Evolutionary conservation across 1,140 invertebrate genomes (phyloP).

Genomic region (Hydropsyche tenuis): DNA sequence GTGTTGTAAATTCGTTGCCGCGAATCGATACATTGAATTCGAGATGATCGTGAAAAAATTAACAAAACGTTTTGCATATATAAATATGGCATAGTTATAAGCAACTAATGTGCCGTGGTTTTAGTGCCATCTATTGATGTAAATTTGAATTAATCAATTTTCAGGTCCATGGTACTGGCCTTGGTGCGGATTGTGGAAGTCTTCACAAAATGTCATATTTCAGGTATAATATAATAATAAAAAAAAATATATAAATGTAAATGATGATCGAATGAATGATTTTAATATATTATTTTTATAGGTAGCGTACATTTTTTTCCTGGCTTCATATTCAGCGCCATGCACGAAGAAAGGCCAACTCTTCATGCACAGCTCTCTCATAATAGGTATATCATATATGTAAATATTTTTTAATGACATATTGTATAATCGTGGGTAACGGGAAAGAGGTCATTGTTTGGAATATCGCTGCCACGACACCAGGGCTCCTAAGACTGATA

Average conservation of each 20-base stretch:
- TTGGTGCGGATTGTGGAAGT: conserved; percentile 71
- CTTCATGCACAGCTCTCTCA: conserved; percentile 80
- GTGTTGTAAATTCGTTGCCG: background rate
- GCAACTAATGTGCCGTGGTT: no score
- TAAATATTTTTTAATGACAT: background rate
- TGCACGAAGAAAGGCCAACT: conserved; percentile 78
- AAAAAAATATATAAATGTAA: no score
- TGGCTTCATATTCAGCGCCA: conserved; percentile 78
- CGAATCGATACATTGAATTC: no score
- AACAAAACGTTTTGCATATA: background rate
- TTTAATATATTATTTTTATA: no score
- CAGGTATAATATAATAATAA: conserved; percentile 54
- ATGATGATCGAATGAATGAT: no score
- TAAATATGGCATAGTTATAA: background rate
- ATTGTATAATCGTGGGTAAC: conserved; percentile 7
- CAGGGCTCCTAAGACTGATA: background rate
- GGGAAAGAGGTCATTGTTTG: background rate
- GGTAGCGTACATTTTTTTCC: conserved; percentile 78
- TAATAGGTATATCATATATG: conserved; percentile 68
- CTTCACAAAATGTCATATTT: conserved; percentile 73
- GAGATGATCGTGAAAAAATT: no score
- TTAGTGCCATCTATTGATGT: no score
- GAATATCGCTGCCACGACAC: background rate
- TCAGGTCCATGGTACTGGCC: conserved; percentile 67
- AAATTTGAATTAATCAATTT: background rate